Evolutionary conservation across 2,888 invertebrate species (phyloP).

Genomic region (Iselma pallidipennis): DNA sequence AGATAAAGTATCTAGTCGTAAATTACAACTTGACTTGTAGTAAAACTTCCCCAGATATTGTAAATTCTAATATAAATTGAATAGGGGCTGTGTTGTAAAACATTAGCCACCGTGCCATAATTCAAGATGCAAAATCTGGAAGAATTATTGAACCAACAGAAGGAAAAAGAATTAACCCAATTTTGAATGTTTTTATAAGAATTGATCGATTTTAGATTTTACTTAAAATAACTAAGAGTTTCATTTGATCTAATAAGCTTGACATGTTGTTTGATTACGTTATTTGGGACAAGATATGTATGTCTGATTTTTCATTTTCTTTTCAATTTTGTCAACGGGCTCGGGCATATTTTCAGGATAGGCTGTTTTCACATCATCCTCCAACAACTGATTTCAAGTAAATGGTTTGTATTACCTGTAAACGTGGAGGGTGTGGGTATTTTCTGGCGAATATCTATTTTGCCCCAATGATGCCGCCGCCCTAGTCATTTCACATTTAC

Average conservation of each 20-base stretch:
- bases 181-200: too few relatives aligned
- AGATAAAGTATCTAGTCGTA: constrained; percentile 5
- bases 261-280: background rate
- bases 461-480: background rate
- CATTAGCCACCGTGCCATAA: background rate
- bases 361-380: background rate
- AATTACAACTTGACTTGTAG: constrained; percentile 5
- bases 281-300: too few relatives aligned
- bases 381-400: background rate
- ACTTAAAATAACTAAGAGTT: too few relatives aligned
- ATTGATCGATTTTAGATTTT: too few relatives aligned
- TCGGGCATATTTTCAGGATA: background rate
- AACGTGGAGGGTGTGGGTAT: background rate
- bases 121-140: background rate
- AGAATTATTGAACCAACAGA: background rate
- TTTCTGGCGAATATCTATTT: background rate
- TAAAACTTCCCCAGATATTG: constrained; percentile 3
- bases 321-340: background rate
- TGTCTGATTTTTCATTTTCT: too few relatives aligned
- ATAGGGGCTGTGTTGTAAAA: background rate
- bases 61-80: constrained; percentile 8
- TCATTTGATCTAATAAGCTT: too few relatives aligned
- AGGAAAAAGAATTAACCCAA: background rate
- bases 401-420: background rate
- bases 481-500: background rate